Evolutionary conservation across 2,888 invertebrate genomes (phyloP), one percentile per base, ranked within the genome.

Genomic region (Aleiodes alternator): DNA sequence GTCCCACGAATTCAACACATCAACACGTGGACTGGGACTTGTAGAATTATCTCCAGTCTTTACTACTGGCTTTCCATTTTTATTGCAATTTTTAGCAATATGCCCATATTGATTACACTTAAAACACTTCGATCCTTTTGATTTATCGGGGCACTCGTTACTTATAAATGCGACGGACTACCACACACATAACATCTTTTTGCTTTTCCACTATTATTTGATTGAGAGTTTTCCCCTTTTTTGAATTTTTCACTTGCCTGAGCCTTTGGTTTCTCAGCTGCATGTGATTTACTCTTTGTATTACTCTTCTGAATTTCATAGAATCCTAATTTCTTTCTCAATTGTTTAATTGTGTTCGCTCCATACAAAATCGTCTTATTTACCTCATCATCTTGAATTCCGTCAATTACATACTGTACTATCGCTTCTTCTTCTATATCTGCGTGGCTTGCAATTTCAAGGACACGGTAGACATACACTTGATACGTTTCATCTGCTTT

Each of bases 121-220:
- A 4, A 69, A 73, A 73, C 69, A 73, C 53, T 69, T 73, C n/a
- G 38, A 11, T 9, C 73, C 73, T 68, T 34, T 69, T 14, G 29
- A 56, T 57, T 73, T 73, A 6, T 68, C 48, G 16, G 69, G 69
- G 34, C 69, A 73, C 56, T 56, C 11, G 8, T 9, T 23, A 57
- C 73, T 73, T 34, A n/a, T n/a, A 73, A 4, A 31, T 73, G 69
- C 29, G 68, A 31, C 29, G 16, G 43, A 16, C 23, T 16, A 5
- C 69, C 69, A 31, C 69, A 73, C 12, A 69, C 57, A 43, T 50
- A 73, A 73, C 73, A 73, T 31, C 68, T 31, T 12, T 16, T 38
- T 38, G 38, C 38, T 38, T 38, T 38, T 38, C 3, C 2, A 38
- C 1, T 38, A 38, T 38, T 38, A 38, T 38, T 38, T 38, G 38